These are phyloP conservation scores for Pecten maximus DNA, from an alignment of 2,888 invertebrate species.

Conservation along the genomic window DNA sequence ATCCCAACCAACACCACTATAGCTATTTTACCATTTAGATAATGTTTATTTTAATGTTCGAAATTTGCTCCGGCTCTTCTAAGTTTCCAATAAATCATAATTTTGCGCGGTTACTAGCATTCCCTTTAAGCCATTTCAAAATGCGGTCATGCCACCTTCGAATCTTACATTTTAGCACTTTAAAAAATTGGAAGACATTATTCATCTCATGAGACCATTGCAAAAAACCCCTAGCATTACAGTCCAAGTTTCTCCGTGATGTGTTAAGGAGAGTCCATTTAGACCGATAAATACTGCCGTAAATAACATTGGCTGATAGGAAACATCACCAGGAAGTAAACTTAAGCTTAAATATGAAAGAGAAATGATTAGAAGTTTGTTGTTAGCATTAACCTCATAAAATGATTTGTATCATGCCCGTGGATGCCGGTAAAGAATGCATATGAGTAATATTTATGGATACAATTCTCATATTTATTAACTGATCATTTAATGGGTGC, in stretches of 20 bases:
- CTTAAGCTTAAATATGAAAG: not conserved
- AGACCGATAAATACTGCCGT: not conserved
- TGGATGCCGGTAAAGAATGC: too few relatives aligned
- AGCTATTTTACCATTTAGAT: constrained; percentile 48
- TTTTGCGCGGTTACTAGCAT: not conserved
- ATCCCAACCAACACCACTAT: constrained; percentile 39
- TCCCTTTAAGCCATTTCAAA: not conserved
- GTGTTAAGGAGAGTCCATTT: not conserved
- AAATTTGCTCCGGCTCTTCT: constrained; percentile 30
- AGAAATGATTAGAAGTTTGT: not conserved
- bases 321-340: not conserved
- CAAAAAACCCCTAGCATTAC: not conserved
- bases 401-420: not conserved
- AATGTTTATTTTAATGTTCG: constrained; percentile 44
- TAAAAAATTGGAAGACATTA: constrained; percentile 9
- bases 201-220: not conserved
- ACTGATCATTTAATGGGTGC: too few relatives aligned
- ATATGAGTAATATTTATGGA: too few relatives aligned
- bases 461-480: too few relatives aligned
- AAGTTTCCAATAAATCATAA: constrained; percentile 30
- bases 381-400: not conserved
- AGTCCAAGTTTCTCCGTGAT: not conserved
- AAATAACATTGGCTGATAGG: not conserved
- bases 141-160: constrained; percentile 6
- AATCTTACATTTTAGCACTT: constrained; percentile 33